Conservation (phyloP, 2,888 invertebrate genomes). For the Shargacucullia verbasci region DNA sequence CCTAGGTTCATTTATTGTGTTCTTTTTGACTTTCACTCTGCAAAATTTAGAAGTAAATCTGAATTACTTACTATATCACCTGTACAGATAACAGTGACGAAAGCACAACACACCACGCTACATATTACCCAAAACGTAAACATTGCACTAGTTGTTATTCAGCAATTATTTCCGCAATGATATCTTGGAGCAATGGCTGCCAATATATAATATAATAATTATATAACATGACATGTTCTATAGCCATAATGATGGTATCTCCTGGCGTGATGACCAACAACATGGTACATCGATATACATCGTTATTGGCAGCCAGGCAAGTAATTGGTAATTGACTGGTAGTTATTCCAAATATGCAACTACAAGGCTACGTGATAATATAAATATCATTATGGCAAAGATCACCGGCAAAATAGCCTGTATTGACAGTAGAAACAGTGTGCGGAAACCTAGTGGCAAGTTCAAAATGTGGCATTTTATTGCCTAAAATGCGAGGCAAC, state of each 20-base stretch:
- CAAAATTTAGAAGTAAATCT: no score
- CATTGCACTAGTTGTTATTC: slow-evolving; percentile 18
- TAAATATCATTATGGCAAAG: no score
- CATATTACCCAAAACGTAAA: slow-evolving; percentile 9
- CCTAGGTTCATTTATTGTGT: no score
- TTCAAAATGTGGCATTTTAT: no score
- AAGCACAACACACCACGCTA: slow-evolving; percentile 16
- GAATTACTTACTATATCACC: slow-evolving; percentile 46
- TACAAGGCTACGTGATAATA: no score
- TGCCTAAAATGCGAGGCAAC: no score
- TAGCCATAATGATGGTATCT: slow-evolving; percentile 42
- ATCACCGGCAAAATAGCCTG: no score
- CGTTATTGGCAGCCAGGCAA: not conserved
- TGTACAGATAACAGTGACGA: not conserved
- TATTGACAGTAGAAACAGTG: no score
- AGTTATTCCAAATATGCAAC: no score
- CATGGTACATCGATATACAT: not conserved
- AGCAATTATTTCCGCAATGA: slow-evolving; percentile 4
- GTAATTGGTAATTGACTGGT: no score
- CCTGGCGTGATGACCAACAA: slow-evolving; percentile 2
- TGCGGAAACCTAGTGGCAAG: no score
- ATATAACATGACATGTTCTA: slow-evolving; percentile 24
- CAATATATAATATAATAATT: slow-evolving; percentile 45
- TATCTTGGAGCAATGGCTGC: slow-evolving; percentile 1
- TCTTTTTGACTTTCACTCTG: no score